A percentile compares a stretch with the other conserved stretches of the same genome.
These are phyloP conservation scores for Bufo gargarizans DNA, from an alignment of 2,113 vertebrate genomes.

Conservation along the genomic window DNA sequence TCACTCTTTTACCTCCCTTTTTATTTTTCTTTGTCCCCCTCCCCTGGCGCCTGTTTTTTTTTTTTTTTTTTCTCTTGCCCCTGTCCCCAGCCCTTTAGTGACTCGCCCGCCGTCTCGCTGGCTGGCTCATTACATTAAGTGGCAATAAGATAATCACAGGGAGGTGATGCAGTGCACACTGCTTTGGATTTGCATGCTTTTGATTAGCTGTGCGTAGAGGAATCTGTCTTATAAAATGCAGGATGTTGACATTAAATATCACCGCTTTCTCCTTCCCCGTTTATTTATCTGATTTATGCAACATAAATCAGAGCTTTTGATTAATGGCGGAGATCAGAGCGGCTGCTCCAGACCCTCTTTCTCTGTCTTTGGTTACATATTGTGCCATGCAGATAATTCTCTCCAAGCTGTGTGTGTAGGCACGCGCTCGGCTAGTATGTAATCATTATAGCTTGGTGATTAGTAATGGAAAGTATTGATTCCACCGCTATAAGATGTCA, in stretches of 20 bases:
- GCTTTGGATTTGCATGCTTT: slow-evolving; percentile 61
- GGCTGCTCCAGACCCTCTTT: slow-evolving; percentile 41
- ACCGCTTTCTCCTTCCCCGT: slow-evolving; percentile 62
- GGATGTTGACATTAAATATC: slow-evolving; percentile 67
- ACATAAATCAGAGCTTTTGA: slow-evolving; percentile 53
- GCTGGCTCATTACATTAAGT: slow-evolving; percentile 29
- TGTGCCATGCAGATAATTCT: slow-evolving; percentile 19
- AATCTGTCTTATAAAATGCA: slow-evolving; percentile 75
- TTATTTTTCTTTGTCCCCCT: neutral
- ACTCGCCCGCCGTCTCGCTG: neutral
- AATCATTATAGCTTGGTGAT: neutral
- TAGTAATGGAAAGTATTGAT: too few relatives aligned
- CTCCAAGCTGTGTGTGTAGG: neutral
- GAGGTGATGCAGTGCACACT: slow-evolving; percentile 39
- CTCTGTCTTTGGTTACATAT: slow-evolving; percentile 37
- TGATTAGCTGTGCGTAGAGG: slow-evolving; percentile 73
- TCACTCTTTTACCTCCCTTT: neutral
- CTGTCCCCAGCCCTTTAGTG: neutral
- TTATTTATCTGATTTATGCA: slow-evolving; percentile 56
- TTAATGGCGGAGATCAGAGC: slow-evolving; percentile 49
- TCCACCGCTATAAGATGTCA: too few relatives aligned
- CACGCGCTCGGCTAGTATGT: neutral
- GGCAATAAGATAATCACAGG: slow-evolving; percentile 46
- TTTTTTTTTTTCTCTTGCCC: neutral
- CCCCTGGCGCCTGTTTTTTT: neutral